Evolutionary conservation across 1,140 invertebrate species (phyloP), one percentile per base, ranked within the genome.

Genomic region (Apolygus lucorum): DNA sequence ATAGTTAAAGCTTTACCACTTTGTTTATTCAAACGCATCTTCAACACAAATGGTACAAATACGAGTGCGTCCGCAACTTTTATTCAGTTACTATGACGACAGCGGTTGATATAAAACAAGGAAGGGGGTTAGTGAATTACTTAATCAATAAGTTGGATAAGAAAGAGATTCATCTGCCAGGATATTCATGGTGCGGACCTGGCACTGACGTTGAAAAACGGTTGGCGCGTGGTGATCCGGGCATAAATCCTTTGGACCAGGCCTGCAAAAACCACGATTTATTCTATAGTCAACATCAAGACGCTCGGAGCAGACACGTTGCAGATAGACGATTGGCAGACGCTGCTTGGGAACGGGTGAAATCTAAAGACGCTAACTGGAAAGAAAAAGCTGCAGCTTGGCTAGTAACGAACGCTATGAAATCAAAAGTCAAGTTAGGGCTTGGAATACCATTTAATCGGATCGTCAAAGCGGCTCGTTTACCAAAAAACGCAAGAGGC

Each of bases 181-280:
- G 63, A 26, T 67, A 70, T 68, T 22, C 52, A 24, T 82, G 76
- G 70, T 81, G 79, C 68, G 79, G 78, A 2, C 77, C 78, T 26
- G 77, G 77, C 8, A 82, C 78, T 25, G 78, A 79, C 72, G 70
- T 81, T 71, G 17, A 73, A 63, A 74, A 77, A 75, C 73, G 79
- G 66, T 74, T 81, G 74, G 70, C 52, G 28, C 74, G 78, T 71
- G 79, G 76, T 42, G 76, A 81, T 76, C 28, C 49, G 49, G 76
- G 77, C 22, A 75, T 81, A 22, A 81, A 81, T 75, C 67, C 54
- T 62, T 74, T 82, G 29, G 79, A 82, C 73, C 21, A 70, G 52
- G 74, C 77, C 14, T 81, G 79, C 69, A 79, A 77, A 73, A 62
- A 77, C 22, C 81, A 81, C 70, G 78, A 81, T 74, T 81, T 81